Evolutionary conservation across 35 echinoderm and acorn worm species (phyloP), one percentile per base, ranked within the genome.

Genomic region (Amphiura filiformis): DNA sequence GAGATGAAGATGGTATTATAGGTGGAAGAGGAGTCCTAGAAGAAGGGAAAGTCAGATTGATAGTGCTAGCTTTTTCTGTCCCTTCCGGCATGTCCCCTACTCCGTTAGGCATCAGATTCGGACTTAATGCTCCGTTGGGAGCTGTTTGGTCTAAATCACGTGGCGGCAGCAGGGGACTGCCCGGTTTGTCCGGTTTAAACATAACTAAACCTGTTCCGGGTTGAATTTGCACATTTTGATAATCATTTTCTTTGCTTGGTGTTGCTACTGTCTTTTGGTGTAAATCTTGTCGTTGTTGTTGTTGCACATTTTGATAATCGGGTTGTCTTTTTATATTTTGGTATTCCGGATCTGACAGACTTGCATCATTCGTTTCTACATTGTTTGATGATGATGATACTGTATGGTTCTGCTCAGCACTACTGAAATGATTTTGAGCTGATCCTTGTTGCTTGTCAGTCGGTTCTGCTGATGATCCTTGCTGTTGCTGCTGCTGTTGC

Each of bases 111-210:
- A 70, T 5, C 7, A 70, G 61, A 13, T 11, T 23, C 15, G 61
- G 61, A 23, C 61, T 70, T 15, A 70, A 34, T 39, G 82, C 79
- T 4, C 83, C 83, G 4, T 70, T 85, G 23, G 83, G 47, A 33
- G 35, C 32, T 47, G 83, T 85, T 34, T 37, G 31, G 32, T 64
- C 22, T 34, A 37, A 4, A 34, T 15, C 11, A 0, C 56, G 17
- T 22, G 26, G 35, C 32, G 83, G 32, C 64, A 65, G 15, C 13
- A 22, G 34, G 32, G 44, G 44, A 11, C 39, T 13, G 41, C 52
- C 14, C 39, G 81, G 81, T 36, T 38, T 85, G n/a, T 65, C 56
- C 22, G 83, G 83, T 85, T 85, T 85, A 40, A 65, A 65, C 20
- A 61, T 47, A 64, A 85, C 83, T 22, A 15, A 32, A 4, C 34